Conservation (phyloP, 2,797 vertebrate species). For the Cyclopterus lumpus region DNA sequence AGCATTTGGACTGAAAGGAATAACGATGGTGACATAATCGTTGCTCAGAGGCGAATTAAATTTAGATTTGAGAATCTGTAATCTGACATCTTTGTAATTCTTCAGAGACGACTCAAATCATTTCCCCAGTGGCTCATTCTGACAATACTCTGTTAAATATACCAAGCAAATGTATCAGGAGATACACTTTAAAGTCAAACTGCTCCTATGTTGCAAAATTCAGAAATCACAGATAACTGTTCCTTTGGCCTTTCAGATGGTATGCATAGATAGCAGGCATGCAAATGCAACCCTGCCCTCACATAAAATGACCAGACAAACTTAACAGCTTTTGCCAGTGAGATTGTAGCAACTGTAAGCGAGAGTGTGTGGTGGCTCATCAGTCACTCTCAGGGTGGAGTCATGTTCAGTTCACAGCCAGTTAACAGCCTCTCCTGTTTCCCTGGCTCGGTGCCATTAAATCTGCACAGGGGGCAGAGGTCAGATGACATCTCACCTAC, state of each 20-base stretch:
- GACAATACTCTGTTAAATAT: conserved; percentile 55
- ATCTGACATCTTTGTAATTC: conserved; percentile 67
- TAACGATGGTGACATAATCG: conserved; percentile 66
- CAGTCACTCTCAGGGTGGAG: conserved; percentile 63
- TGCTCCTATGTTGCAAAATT: conserved; percentile 14
- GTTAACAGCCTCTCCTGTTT: conserved; percentile 69
- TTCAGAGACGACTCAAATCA: conserved; percentile 59
- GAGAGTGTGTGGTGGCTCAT: conserved; percentile 56
- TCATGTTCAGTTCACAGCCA: conserved; percentile 69
- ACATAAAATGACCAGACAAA: conserved; percentile 56
- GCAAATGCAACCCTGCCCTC: conserved; percentile 49
- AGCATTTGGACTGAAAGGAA: conserved; percentile 56
- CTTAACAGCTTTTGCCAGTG: conserved; percentile 45
- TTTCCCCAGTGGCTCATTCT: conserved; percentile 46
- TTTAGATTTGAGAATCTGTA: conserved; percentile 70
- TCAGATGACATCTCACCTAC: conserved; percentile 69
- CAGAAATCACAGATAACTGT: conserved; percentile 4
- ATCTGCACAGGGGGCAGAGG: conserved; percentile 60
- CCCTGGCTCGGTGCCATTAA: conserved; percentile 61
- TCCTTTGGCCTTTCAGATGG: conserved; percentile 25
- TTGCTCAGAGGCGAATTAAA: conserved; percentile 71
- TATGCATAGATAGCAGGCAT: conserved; percentile 23
- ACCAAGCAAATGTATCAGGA: conserved; percentile 33
- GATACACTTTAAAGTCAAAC: conserved; percentile 18
- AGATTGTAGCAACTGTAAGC: conserved; percentile 46